Conservation (phyloP, 1,140 invertebrate species). For the Calliopsis andreniformis region DNA sequence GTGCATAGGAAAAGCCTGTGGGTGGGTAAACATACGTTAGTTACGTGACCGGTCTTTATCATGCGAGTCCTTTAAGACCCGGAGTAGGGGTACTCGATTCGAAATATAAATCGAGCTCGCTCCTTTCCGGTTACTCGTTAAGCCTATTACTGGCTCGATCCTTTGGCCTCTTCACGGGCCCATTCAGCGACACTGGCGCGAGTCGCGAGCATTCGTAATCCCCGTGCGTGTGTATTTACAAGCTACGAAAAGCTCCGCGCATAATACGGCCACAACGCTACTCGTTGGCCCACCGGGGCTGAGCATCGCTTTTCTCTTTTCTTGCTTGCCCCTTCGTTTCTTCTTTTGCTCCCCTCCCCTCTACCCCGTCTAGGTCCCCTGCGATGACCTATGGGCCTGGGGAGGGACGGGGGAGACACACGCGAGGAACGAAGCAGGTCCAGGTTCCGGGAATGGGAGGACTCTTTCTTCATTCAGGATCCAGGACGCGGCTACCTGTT, state of each 20-base stretch:
- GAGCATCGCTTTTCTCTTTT: conserved; percentile 54
- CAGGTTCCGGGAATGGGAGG: conserved; percentile 60
- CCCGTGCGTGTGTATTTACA: conserved; percentile 65
- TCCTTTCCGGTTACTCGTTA: conserved; percentile 63
- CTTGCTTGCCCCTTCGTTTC: neutral
- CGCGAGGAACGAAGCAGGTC: conserved; percentile 20
- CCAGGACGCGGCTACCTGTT: conserved; percentile 65
- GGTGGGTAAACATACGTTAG: conserved; percentile 67
- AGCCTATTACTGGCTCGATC: conserved; percentile 58
- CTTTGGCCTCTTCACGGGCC: conserved; percentile 9
- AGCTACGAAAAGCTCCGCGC: conserved; percentile 41
- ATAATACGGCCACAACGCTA: conserved; percentile 48
- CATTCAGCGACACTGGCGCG: conserved; percentile 54
- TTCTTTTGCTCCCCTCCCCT: neutral
- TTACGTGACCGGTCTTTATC: conserved; percentile 67
- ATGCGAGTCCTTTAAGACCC: conserved; percentile 40
- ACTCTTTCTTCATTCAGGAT: conserved; percentile 60
- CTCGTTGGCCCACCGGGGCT: conserved; percentile 58
- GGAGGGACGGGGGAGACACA: neutral
- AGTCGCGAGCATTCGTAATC: conserved; percentile 67
- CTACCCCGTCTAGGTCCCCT: neutral
- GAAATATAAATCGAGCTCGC: conserved; percentile 58
- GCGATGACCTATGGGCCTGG: neutral
- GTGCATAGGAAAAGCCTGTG: conserved; percentile 56
- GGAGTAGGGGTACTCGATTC: conserved; percentile 37